Percentiles rank a stretch among this genome's conserved stretches.
Evolutionary conservation across 1,140 invertebrate genomes (phyloP).

Genomic region (Manduca sexta): DNA sequence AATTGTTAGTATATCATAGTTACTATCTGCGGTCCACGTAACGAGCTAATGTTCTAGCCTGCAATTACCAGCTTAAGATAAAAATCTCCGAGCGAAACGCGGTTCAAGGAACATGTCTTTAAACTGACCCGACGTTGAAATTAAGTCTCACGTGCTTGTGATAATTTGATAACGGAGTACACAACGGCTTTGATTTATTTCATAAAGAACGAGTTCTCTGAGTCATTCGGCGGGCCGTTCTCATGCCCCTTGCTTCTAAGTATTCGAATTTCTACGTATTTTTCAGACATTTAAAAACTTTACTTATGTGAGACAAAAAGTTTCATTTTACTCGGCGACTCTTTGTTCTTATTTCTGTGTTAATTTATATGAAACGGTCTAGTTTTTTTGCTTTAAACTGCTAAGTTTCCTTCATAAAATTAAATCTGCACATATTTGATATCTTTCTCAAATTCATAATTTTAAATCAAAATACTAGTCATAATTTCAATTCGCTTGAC

Average conservation of each 20-base stretch:
- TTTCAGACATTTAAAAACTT: not conserved
- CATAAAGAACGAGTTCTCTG: slow-evolving; percentile 40
- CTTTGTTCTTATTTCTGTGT: too few relatives aligned
- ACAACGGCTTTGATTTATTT: slow-evolving; percentile 60
- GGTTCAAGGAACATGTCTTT: slow-evolving; percentile 67
- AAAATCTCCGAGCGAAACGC: slow-evolving; percentile 37
- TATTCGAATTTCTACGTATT: slow-evolving; percentile 8
- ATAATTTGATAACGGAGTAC: slow-evolving; percentile 67
- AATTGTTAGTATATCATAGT: slow-evolving; percentile 21
- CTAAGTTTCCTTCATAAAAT: too few relatives aligned
- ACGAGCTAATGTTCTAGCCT: slow-evolving; percentile 57
- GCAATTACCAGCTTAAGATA: slow-evolving; percentile 59
- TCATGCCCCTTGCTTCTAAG: slow-evolving; percentile 45
- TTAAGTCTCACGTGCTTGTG: slow-evolving; percentile 68
- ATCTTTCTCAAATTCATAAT: too few relatives aligned
- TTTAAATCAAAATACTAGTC: too few relatives aligned
- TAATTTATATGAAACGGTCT: too few relatives aligned
- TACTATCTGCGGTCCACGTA: slow-evolving; percentile 36
- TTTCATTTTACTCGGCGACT: too few relatives aligned
- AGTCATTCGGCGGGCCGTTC: slow-evolving; percentile 42
- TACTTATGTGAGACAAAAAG: too few relatives aligned
- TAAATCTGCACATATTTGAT: too few relatives aligned
- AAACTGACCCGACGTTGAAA: slow-evolving; percentile 61
- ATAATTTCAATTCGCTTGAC: too few relatives aligned
- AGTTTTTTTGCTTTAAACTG: too few relatives aligned